phyloP scores from a whole-genome alignment of 2,888 invertebrate genomes.

The Hyppa rectilinea region DNA sequence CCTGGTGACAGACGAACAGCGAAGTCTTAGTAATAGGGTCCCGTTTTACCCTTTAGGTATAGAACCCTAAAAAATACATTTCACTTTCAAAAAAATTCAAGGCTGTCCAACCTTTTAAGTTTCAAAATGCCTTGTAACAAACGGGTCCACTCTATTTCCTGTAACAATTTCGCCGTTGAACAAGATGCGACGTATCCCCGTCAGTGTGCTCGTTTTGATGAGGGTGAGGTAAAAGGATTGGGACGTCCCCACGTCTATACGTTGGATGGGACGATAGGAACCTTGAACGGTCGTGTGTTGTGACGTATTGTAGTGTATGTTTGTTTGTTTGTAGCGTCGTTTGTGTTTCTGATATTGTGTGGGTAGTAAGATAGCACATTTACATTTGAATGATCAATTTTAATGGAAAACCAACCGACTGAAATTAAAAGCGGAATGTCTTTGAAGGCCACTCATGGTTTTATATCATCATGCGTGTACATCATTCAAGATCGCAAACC shows the following conservation, averaged over 20 bases:
- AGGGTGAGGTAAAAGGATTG: constrained; percentile 60
- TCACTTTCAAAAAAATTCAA: not conserved
- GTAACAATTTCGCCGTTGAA: constrained; percentile 56
- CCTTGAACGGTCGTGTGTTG: not conserved
- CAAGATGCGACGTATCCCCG: constrained; percentile 57
- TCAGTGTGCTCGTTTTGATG: constrained; percentile 55
- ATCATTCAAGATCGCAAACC: no score
- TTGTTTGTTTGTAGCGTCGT: constrained; percentile 19
- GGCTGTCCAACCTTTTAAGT: constrained; percentile 18
- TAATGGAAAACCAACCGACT: no score
- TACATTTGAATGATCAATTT: no score
- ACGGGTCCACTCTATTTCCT: constrained; percentile 47
- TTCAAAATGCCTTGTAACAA: constrained; percentile 15
- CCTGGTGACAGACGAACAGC: no score
- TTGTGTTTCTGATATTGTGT: not conserved
- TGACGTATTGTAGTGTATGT: not conserved
- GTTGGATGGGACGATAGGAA: constrained; percentile 8
- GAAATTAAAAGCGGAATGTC: no score
- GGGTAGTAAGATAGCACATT: no score
- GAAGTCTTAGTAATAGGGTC: no score
- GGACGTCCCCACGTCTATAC: not conserved
- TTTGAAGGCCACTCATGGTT: no score
- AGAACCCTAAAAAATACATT: not conserved
- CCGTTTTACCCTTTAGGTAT: no score
- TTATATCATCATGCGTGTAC: no score